These are phyloP conservation scores for Aphelocoma coerulescens DNA, from an alignment of 2,113 vertebrate species.

Conservation along the genomic window DNA sequence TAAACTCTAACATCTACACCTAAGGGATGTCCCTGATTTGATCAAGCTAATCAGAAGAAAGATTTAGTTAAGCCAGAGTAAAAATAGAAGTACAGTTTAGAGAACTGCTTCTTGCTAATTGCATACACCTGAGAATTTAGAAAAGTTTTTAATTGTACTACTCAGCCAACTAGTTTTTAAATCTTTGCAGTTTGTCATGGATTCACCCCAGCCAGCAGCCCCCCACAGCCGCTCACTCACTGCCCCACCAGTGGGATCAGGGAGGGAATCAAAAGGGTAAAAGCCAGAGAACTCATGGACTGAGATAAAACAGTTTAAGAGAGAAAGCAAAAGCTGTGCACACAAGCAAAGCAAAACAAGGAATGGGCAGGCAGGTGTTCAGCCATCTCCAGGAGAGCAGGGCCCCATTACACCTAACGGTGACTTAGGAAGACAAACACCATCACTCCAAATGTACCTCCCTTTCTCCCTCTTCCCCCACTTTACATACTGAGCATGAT, in stretches of 20 bases:
- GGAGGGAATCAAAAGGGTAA: background rate
- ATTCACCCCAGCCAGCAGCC: background rate
- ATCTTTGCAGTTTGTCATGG: background rate
- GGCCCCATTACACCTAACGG: fast-evolving
- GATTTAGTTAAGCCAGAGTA: background rate
- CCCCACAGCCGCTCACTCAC: background rate
- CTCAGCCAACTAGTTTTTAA: background rate
- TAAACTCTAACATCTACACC: background rate
- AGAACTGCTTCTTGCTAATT: background rate
- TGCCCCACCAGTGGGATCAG: background rate
- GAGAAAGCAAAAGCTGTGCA: background rate
- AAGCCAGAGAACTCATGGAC: background rate
- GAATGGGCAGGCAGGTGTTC: background rate
- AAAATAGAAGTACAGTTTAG: background rate
- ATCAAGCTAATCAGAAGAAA: background rate
- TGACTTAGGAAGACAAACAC: background rate
- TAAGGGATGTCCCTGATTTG: background rate
- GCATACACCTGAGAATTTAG: background rate
- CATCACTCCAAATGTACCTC: background rate
- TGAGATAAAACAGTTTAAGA: background rate
- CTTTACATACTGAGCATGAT: background rate
- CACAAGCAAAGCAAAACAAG: background rate
- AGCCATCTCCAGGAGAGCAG: background rate
- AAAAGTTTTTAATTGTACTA: background rate
- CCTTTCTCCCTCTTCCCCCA: background rate